Evolutionary conservation across 2,888 invertebrate species (phyloP), one percentile per base, ranked within the genome.

Genomic region (Epistrophe eligans): DNA sequence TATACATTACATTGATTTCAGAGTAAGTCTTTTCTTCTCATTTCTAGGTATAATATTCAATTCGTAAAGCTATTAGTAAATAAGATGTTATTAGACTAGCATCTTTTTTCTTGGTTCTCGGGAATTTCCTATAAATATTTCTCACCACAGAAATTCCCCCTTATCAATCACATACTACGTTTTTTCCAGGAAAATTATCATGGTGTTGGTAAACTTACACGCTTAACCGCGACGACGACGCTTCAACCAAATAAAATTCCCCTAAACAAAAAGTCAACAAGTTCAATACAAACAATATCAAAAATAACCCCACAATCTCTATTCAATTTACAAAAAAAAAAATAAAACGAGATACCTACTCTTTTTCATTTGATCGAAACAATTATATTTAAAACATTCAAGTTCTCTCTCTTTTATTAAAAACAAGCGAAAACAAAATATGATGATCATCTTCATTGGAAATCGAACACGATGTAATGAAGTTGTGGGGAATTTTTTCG

Each of bases 81-180:
- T 45, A 48, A 10, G 11, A 32, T 32, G 0, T 32, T 4, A 32
- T 32, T 32, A 32, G 19, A 50, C 10, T 19, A 24, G 28, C 17
- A 38, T 58, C 35, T n/a, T 1, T 5, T 10, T 35, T n/a, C 35
- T 58, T 11, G 6, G n/a, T 35, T 58, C 5, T n/a, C 10, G 58
- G 58, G 58, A 58, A 58, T 17, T 35, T 58, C 6, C 52, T 24
- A 17, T 17, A 8, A 15, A 24, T 11, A 10, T 24, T 15, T 43
- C n/a, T 28, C 11, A 32, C n/a, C 6, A 43, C 45, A 64, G 24
- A 40, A 64, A 64, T 64, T 64, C 45, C 64, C 64, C 64, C 38
- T 64, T 64, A 64, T 64, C 64, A 64, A 11, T 6, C 2, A 6
- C 8, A 64, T 35, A 45, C n/a, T 0, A n/a, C n/a, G 0, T 28